Evolutionary conservation across 2,888 invertebrate species (phyloP).

Genomic region (Caenorhabditis parvicauda): DNA sequence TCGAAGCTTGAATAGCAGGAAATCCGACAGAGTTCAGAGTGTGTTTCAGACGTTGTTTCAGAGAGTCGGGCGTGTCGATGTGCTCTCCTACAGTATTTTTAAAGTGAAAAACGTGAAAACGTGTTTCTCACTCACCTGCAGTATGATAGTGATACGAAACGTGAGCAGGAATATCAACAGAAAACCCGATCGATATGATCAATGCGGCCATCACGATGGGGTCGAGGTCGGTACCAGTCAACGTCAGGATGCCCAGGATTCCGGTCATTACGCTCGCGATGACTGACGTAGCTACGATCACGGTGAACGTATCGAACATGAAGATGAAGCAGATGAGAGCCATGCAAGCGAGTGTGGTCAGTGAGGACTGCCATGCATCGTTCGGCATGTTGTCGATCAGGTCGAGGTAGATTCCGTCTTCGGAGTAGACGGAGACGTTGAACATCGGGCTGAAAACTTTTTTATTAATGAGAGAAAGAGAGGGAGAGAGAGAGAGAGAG

Average conservation of each 20-base stretch:
- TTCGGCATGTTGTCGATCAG: constrained; percentile 61
- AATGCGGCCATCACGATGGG: constrained; percentile 54
- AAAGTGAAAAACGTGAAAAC: neutral
- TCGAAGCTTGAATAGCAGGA: constrained; percentile 49
- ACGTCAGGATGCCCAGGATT: constrained; percentile 48
- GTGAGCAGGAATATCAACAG: constrained; percentile 57
- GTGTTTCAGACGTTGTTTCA: constrained; percentile 12
- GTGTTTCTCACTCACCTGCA: constrained; percentile 25
- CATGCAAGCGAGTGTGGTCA: constrained; percentile 53
- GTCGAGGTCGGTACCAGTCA: constrained; percentile 47
- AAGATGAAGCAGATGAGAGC: constrained; percentile 51
- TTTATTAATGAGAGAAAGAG: too few species aligned
- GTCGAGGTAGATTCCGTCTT: constrained; percentile 59
- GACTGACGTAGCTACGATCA: constrained; percentile 33
- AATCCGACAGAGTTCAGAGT: constrained; percentile 47
- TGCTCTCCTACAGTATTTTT: constrained; percentile 9
- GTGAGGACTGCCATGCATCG: constrained; percentile 56
- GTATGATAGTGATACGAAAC: constrained; percentile 52
- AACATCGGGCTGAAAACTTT: constrained; percentile 42
- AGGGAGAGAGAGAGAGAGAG: too few species aligned
- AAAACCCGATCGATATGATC: constrained; percentile 56
- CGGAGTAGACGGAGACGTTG: constrained; percentile 53
- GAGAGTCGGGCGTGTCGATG: neutral
- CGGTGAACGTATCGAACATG: constrained; percentile 48
- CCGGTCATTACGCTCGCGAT: constrained; percentile 33